Conservation (phyloP, 2,113 vertebrate species). For the Coturnix japonica region DNA sequence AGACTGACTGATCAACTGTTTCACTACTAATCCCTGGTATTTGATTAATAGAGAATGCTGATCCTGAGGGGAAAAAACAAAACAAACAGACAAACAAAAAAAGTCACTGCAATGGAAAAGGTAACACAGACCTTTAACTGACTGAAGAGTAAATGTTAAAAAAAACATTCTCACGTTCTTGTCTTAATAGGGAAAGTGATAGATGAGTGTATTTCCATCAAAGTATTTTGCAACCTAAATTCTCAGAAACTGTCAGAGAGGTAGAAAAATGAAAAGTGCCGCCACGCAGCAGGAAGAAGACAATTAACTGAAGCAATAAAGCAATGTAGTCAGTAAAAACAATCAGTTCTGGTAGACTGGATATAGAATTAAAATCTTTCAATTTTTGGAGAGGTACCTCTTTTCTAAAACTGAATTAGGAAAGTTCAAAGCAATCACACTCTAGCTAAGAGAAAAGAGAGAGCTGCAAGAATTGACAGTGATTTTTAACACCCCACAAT, state of each 20-base stretch:
- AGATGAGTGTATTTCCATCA: not conserved
- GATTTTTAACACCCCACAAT: accelerated
- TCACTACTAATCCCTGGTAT: conserved; percentile 94
- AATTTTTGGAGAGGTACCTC: not conserved
- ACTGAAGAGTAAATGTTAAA: not conserved
- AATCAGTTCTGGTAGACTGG: not conserved
- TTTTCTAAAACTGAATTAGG: not conserved
- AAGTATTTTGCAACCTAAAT: not conserved
- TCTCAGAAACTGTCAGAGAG: not conserved
- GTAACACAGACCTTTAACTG: not conserved
- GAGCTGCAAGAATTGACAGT: not conserved
- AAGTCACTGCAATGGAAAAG: not conserved
- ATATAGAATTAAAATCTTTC: not conserved
- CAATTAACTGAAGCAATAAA: not conserved
- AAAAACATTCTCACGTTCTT: not conserved
- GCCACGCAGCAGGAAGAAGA: not conserved
- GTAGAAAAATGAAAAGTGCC: not conserved
- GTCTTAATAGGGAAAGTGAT: not conserved
- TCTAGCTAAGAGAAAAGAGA: not conserved
- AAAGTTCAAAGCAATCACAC: not conserved
- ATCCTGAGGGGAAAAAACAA: conserved; percentile 77
- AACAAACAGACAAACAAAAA: not conserved
- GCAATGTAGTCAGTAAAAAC: not conserved
- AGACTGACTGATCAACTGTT: conserved; percentile 86
- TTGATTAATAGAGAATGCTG: conserved; percentile 86